Evolutionary conservation across 2,113 vertebrate genomes (phyloP).

Genomic region (Ceyx margarethae): DNA sequence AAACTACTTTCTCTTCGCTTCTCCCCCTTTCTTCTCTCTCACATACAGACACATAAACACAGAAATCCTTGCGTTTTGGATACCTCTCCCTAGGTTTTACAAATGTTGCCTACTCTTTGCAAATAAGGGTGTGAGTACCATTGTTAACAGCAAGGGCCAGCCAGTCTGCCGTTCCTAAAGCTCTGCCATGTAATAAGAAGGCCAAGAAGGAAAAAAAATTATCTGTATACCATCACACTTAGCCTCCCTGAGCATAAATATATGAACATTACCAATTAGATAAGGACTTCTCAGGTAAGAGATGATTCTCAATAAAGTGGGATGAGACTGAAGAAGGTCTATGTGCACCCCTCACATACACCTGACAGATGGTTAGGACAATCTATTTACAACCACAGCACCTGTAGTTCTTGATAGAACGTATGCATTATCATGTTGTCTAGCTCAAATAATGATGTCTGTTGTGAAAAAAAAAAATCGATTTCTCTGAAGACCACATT

Average conservation of each 20-base stretch:
- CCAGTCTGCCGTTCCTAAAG: background rate
- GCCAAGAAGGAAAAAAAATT: background rate
- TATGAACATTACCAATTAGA: fast-evolving
- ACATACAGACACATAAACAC: background rate
- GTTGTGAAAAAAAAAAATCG: background rate
- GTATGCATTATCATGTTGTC: fast-evolving
- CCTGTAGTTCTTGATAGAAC: background rate
- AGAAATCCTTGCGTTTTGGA: background rate
- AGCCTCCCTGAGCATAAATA: background rate
- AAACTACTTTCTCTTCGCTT: background rate
- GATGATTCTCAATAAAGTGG: background rate
- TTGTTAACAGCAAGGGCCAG: background rate
- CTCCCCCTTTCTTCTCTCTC: background rate
- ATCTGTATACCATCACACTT: background rate
- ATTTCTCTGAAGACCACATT: background rate
- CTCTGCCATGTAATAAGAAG: background rate
- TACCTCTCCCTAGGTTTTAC: background rate
- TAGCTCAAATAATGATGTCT: background rate
- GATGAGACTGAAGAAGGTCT: background rate
- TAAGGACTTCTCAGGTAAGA: background rate
- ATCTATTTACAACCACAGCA: background rate
- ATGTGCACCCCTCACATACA: fast-evolving
- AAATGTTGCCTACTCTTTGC: background rate
- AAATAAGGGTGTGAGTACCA: background rate
- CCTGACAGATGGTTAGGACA: background rate